Conservation (phyloP, 2,888 invertebrate genomes). For the Calameuta filiformis region DNA sequence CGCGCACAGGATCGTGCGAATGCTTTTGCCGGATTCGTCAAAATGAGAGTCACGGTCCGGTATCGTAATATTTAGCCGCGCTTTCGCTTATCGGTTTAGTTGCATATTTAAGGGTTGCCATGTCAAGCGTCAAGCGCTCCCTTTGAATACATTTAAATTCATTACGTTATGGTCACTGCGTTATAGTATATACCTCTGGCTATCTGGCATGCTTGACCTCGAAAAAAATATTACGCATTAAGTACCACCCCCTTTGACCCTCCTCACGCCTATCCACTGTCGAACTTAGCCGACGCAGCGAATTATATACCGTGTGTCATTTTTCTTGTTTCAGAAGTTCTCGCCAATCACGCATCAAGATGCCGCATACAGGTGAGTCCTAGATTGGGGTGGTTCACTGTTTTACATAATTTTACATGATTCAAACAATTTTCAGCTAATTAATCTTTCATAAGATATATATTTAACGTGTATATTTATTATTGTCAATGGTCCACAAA, state of each 20-base stretch:
- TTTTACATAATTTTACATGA: not conserved
- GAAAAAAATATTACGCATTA: slow-evolving; percentile 10
- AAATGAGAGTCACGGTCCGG: slow-evolving; percentile 45
- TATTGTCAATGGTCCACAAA: not conserved
- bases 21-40: not conserved
- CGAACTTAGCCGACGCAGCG: not conserved
- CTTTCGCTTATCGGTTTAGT: slow-evolving; percentile 55
- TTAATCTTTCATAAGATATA: not conserved
- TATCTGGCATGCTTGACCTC: not conserved
- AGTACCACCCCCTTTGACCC: not conserved
- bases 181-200: slow-evolving; percentile 30
- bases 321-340: slow-evolving; percentile 47
- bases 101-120: slow-evolving; percentile 64
- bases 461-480: not conserved
- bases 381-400: not conserved
- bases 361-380: slow-evolving; percentile 43
- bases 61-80: slow-evolving; percentile 55
- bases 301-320: slow-evolving; percentile 2
- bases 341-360: slow-evolving; percentile 25
- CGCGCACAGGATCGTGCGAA: not conserved
- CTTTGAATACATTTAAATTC: slow-evolving; percentile 65
- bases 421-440: not conserved
- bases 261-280: not conserved
- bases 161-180: slow-evolving; percentile 50
- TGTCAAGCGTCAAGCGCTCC: slow-evolving; percentile 62